Conservation (phyloP, 2,797 vertebrate genomes). For the Pitangus sulphuratus region DNA sequence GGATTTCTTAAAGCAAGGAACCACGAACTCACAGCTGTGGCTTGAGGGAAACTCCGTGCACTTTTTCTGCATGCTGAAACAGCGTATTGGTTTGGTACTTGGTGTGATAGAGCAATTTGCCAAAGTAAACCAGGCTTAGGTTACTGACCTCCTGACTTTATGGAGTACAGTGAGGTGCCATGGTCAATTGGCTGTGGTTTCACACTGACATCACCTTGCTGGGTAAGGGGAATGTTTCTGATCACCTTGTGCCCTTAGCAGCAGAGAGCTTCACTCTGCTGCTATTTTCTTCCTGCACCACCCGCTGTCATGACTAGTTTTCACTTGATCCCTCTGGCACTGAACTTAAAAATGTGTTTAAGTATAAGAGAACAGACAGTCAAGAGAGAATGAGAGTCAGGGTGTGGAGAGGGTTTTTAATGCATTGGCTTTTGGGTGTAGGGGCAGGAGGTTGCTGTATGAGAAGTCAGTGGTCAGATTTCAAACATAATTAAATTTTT, state of each 20-base stretch:
- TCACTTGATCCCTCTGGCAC: neutral
- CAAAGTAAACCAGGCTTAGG: neutral
- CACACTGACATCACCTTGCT: neutral
- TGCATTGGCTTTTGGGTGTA: neutral
- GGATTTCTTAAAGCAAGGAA: neutral
- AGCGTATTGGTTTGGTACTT: neutral
- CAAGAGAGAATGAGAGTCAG: neutral
- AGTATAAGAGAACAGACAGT: neutral
- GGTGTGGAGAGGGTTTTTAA: neutral
- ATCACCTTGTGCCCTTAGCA: neutral
- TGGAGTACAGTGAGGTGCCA: neutral
- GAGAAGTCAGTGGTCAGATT: neutral
- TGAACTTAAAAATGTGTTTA: neutral
- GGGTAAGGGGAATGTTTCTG: neutral
- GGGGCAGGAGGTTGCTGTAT: neutral
- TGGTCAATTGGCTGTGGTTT: neutral
- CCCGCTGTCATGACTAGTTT: neutral
- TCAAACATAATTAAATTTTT: neutral
- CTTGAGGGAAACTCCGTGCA: neutral
- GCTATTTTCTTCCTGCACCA: neutral
- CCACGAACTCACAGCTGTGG: neutral
- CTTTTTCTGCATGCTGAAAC: neutral
- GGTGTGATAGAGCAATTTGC: neutral
- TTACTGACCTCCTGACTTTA: neutral
- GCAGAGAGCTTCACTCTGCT: neutral